These are phyloP conservation scores for Stegastes partitus DNA, from an alignment of 2,113 vertebrate species.

Conservation along the genomic window DNA sequence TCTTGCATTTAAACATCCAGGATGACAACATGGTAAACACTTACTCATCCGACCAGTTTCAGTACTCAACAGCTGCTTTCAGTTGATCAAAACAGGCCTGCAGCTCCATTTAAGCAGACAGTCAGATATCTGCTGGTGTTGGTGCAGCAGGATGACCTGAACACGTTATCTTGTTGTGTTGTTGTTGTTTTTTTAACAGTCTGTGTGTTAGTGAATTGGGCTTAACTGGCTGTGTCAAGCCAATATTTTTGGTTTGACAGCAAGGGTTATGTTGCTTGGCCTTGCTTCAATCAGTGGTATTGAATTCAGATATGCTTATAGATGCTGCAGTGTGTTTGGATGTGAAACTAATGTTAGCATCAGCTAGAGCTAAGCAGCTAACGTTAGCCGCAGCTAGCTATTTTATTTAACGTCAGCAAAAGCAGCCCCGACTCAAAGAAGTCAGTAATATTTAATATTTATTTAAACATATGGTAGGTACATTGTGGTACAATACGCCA, in stretches of 20 bases:
- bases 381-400: conserved; percentile 33
- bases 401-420: conserved; percentile 22
- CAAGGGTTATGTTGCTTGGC: background rate
- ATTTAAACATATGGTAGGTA: accelerated
- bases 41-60: background rate
- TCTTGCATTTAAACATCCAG: background rate
- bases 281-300: background rate
- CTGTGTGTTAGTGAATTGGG: background rate
- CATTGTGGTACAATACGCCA: accelerated
- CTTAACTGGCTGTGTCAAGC: background rate
- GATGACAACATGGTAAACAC: conserved; percentile 3
- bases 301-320: background rate
- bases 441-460: background rate
- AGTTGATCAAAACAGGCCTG: too few relatives aligned
- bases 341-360: background rate
- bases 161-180: background rate
- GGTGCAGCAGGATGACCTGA: background rate
- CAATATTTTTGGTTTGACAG: conserved; percentile 3
- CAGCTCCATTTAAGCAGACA: background rate
- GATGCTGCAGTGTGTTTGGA: background rate
- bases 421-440: background rate
- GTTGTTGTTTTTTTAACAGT: conserved; percentile 4
- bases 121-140: background rate
- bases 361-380: conserved; percentile 38
- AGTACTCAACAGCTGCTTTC: background rate